phyloP scores from a whole-genome alignment of 37 sponge, comb jelly and placozoan species.

The Oopsacas minuta region DNA sequence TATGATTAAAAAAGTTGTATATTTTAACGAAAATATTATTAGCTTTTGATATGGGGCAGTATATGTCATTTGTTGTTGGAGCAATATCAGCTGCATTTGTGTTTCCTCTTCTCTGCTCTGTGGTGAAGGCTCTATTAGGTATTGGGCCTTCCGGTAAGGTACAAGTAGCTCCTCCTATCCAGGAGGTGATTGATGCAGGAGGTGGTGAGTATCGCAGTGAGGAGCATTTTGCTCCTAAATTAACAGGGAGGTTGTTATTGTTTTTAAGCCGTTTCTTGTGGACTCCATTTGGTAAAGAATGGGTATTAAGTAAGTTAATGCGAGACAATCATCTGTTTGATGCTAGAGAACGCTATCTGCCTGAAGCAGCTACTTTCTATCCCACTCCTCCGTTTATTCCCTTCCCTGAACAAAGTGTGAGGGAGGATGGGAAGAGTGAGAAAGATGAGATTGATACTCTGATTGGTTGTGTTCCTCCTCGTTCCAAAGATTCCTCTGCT shows the following conservation, averaged over 20 bases:
- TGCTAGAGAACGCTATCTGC: slow-evolving; percentile 29
- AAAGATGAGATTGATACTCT: neutral
- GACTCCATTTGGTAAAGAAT: slow-evolving; percentile 30
- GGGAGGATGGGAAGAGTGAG: neutral
- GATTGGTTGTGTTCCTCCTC: neutral
- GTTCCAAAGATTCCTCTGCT: neutral
- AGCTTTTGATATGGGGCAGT: neutral
- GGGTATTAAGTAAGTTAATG: slow-evolving; percentile 16
- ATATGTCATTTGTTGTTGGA: neutral
- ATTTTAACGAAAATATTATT: too few relatives aligned
- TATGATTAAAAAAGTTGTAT: too few relatives aligned
- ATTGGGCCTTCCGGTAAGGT: neutral
- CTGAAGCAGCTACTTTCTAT: slow-evolving; percentile 44
- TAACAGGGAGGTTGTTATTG: slow-evolving; percentile 31
- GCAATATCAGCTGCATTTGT: neutral
- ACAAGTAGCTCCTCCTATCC: slow-evolving; percentile 20
- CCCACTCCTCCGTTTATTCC: slow-evolving; percentile 17
- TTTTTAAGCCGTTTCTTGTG: slow-evolving; percentile 28
- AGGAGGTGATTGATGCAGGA: slow-evolving; percentile 21
- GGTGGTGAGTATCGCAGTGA: neutral
- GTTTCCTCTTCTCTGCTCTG: neutral
- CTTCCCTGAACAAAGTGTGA: neutral
- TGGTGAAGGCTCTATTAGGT: neutral
- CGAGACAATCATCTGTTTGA: slow-evolving; percentile 11
- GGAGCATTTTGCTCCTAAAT: slow-evolving; percentile 17